Percentiles rank a stretch among this genome's conserved stretches.
Conservation (phyloP, 2,797 vertebrate genomes). For the Hoplostethus atlanticus region DNA sequence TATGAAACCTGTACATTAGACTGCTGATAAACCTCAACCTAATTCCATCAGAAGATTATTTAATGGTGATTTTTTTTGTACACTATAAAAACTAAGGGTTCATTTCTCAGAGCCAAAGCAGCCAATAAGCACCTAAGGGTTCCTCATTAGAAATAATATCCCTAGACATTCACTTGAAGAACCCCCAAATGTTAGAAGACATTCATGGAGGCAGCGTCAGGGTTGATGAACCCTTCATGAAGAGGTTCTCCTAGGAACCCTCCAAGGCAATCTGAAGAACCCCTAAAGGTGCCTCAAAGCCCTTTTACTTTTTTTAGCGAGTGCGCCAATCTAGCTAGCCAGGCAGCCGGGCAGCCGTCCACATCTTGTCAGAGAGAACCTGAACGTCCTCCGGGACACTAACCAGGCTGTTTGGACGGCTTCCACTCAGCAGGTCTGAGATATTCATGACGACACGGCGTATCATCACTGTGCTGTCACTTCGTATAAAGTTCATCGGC, state of each 20-base stretch:
- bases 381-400: conserved; percentile 17
- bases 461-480: conserved; percentile 49
- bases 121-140: not conserved
- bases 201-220: not conserved
- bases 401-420: conserved; percentile 36
- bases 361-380: conserved; percentile 17
- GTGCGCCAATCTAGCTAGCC: not conserved
- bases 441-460: conserved; percentile 59
- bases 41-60: too few relatives aligned
- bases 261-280: not conserved
- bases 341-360: not conserved
- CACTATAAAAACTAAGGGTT: too few relatives aligned
- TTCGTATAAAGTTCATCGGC: conserved; percentile 55
- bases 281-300: not conserved
- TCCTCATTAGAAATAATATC: not conserved
- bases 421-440: conserved; percentile 36
- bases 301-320: not conserved
- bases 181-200: not conserved
- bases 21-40: too few relatives aligned
- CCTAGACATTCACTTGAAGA: not conserved
- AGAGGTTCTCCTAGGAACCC: not conserved
- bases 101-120: not conserved
- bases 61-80: too few relatives aligned
- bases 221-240: too few relatives aligned
- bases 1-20: too few relatives aligned